Base-by-base conservation (phyloP, 30 jellyfish, hydroid and myxozoan genomes). In the Phacellophora camtschatica region DNA sequence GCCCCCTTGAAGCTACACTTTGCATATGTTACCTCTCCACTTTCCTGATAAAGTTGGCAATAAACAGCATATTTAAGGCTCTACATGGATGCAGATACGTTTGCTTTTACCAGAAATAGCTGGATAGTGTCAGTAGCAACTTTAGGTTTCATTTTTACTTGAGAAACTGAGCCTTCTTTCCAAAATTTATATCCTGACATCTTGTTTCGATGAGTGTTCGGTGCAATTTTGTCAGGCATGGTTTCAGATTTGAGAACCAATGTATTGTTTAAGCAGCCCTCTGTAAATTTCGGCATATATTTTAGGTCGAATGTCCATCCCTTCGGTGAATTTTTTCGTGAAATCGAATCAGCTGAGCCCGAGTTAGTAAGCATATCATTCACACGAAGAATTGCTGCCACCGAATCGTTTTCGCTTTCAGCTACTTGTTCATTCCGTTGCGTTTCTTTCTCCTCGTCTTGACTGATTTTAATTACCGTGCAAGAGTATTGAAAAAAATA, bases 1-100 rank as follows among this genome's bases (percentile, higher is more conserved):
- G 31, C 86, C 86, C 18, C 78, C 86, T 51, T 72, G 86, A 1
- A 72, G 29, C 36, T 35, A 51, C 86, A 72, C 46, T 72, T 72
- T 48, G 75, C 73, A 27, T 46, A 69, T 42, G 2, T 35, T 0
- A 69, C 83, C 39, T 69, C 68, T 23, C 48, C 67, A 69, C 19
- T 16, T 41, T 13, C 4, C 42, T 23, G 48, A 45, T 69, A 28
- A 16, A 69, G 25, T 23, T 69, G 72, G 27, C 53, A n/a, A 62
- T 62, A 62, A 24, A 62, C 76, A 24, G 22, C 15, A 28, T 62
- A 62, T 24, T 32, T 28, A 0, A 7, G 24, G 59, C 22, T 62
- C 54, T 62, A 16, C 76, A 62, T 62, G 25, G 76, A 62, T 24
- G 76, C 76, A 22, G 76, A 24, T 12, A 62, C 76, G 28, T 10